Base-by-base conservation (phyloP, 2,797 vertebrate genomes). In the Notolepis coatsorum region DNA sequence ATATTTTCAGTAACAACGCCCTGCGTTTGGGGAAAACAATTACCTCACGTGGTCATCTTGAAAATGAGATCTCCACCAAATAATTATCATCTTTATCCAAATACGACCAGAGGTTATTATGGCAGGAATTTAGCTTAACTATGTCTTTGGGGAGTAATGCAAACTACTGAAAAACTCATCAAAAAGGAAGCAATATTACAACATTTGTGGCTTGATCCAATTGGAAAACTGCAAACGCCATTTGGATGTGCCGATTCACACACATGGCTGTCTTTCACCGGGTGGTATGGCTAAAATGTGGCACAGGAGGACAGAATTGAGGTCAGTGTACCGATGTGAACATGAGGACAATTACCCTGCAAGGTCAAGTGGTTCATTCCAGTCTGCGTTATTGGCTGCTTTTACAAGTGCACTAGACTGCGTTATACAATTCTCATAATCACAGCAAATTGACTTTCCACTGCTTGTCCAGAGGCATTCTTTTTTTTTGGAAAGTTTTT, bases 291-390 rank as follows among this genome's bases (percentile, higher is more conserved):
- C 65, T 78, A 46, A 73, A 84, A 86, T 77, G 23, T 75, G 68
- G 75, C 77, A 73, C n/a, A 68, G 68, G 54, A 76, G 77, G 10
- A 47, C 24, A 27, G 63, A 65, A 87, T 79, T 60, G 71, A 74
- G 73, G 71, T 63, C 68, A 83, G 50, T 73, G 70, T 79, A 71
- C 71, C 74, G 68, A 61, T 77, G 47, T 67, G 66, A 74, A 53
- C 21, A 76, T 7, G 51, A 51, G 62, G 47, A 73, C 62, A 58
- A 79, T 77, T 68, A 70, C 71, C 79, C 65, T 77, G 54, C 66
- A 59, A 17, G 75, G 53, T 64, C 37, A 70, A 64, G 62, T 72
- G 42, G 55, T 68, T 80, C 47, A n/a, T 63, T 79, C 53, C 52
- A 55, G 57, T 17, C 51, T 65, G 48, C 56, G 61, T 68, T 45